phyloP scores from a whole-genome alignment of 2,113 vertebrate genomes.

The Tapirus terrestris region DNA sequence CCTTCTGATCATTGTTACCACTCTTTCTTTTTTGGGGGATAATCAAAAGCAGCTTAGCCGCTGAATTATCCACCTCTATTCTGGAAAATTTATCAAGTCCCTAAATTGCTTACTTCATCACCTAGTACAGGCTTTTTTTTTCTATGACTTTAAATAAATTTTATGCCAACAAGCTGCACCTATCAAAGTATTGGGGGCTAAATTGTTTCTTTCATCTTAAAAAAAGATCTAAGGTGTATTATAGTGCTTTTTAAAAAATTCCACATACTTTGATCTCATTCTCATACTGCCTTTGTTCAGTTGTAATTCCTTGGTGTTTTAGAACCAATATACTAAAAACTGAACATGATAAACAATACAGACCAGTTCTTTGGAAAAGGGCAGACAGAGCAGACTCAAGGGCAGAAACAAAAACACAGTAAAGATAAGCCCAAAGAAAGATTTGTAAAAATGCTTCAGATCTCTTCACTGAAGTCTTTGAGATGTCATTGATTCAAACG shows the following conservation, averaged over 20 bases:
- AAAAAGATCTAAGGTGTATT: constrained; percentile 46
- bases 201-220: constrained; percentile 51
- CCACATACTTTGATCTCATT: constrained; percentile 73
- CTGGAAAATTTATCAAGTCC: constrained; percentile 39
- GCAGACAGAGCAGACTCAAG: neutral
- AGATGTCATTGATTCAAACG: neutral
- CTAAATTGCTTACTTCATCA: constrained; percentile 48
- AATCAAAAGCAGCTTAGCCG: constrained; percentile 49
- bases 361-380: neutral
- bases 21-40: neutral
- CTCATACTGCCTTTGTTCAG: constrained; percentile 66
- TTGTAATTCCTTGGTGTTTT: neutral
- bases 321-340: neutral
- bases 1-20: neutral
- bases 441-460: neutral
- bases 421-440: neutral
- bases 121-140: neutral
- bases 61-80: neutral
- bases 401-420: neutral
- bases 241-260: constrained; percentile 52
- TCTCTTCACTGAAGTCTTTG: neutral
- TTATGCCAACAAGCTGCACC: constrained; percentile 45
- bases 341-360: neutral
- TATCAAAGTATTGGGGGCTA: constrained; percentile 37
- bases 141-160: constrained; percentile 41